Base-by-base conservation (phyloP, 2,888 invertebrate genomes). In the Ophion obscuratus region DNA sequence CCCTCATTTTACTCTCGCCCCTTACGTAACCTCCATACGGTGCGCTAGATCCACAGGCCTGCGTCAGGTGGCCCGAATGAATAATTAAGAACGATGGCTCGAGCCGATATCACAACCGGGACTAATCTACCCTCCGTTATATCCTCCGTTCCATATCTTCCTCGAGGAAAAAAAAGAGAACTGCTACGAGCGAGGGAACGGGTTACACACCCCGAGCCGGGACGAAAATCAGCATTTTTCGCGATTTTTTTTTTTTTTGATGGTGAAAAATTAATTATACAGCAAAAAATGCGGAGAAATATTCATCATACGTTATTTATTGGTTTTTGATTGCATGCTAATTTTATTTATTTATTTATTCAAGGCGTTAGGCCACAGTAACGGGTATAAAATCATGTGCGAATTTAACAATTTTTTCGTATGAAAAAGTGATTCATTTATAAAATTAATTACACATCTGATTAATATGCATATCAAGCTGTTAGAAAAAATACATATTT, bases 71-170 rank as follows among this genome's bases (percentile, higher is more conserved):
- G 68, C 71, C 87, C 89, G 88, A 89, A 91, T 90, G 91, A 91
- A 91, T 91, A 91, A 91, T 90, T 91, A 91, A 91, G 89, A 90
- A 89, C 89, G 86, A 88, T 88, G 89, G 85, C 88, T 70, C 87
- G 70, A 75, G 83, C 87, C 83, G 68, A n/a, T 74, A 88, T 89
- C 88, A 90, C 89, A 88, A 87, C 87, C 85, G 73, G 74, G 85
- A 87, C 85, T 67, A 68, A 84, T 81, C 82, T 85, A 84, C 81
- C 75, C 86, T 78, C 68, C 62, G 82, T 73, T n/a, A 40, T 73
- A 27, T 66, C 73, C 53, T 83, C 80, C 40, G 9, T 40, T 53
- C 53, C 53, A 53, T 53, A 53, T 53, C 17, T 53, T 53, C 14
- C 4, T 53, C 17, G 17, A 68, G 70, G 17, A 53, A 53, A 36